Percentiles rank a stretch among this genome's conserved stretches.
phyloP scores from a whole-genome alignment of 92 coral and sea anemone species.

The Muricea muricata region DNA sequence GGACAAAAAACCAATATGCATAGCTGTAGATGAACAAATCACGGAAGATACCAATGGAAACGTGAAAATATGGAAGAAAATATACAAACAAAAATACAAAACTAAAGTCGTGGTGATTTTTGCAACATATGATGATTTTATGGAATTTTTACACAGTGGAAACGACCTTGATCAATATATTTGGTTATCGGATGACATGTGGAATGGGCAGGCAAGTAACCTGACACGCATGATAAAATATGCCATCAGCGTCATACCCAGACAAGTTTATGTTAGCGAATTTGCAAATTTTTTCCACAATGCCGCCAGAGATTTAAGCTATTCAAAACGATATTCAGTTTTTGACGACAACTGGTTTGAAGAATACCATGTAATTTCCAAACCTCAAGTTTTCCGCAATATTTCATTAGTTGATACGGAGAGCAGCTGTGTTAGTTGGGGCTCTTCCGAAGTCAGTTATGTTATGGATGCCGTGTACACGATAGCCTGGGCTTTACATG shows the following conservation, averaged over 20 bases:
- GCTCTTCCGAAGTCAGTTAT: background rate
- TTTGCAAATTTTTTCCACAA: background rate
- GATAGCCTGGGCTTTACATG: slow-evolving; percentile 18
- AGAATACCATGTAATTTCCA: background rate
- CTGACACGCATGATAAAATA: background rate
- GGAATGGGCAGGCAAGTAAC: slow-evolving; percentile 14
- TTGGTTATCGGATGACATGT: slow-evolving; percentile 9
- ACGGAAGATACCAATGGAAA: background rate
- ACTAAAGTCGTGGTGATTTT: slow-evolving; percentile 77
- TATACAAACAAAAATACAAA: slow-evolving; percentile 41
- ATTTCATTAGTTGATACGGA: background rate
- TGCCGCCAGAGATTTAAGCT: background rate
- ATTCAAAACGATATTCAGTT: background rate
- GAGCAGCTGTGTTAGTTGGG: background rate
- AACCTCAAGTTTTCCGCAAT: too few relatives aligned
- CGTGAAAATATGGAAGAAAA: background rate
- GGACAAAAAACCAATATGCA: slow-evolving; percentile 58
- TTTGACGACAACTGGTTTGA: slow-evolving; percentile 10
- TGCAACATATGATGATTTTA: slow-evolving; percentile 72
- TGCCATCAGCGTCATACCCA: slow-evolving; percentile 5
- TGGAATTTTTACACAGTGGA: background rate
- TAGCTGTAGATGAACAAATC: slow-evolving; percentile 50
- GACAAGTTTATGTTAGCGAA: background rate
- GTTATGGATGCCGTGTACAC: slow-evolving; percentile 23
- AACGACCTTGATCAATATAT: background rate